Conservation (phyloP, 2,888 invertebrate species). For the Pedicia rivosa region DNA sequence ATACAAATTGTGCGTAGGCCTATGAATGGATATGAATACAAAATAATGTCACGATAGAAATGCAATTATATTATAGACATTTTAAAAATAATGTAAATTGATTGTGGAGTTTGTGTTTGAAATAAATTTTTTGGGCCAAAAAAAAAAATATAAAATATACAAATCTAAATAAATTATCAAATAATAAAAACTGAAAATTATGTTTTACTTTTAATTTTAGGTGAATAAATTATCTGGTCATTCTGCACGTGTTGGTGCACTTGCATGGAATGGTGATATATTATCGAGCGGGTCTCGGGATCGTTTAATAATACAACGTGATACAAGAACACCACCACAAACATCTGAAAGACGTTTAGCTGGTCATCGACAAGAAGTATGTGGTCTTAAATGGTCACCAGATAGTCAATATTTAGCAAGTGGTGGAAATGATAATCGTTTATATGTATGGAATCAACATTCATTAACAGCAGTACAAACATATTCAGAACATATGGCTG, state of each 20-base stretch:
- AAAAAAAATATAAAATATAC: not conserved
- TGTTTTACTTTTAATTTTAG: constrained; percentile 24
- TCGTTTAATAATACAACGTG: constrained; percentile 82
- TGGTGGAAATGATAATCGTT: constrained; percentile 78
- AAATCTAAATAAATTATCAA: not conserved
- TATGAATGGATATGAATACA: no score
- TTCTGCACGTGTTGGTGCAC: constrained; percentile 79
- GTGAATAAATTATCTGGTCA: constrained; percentile 84
- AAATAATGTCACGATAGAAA: no score
- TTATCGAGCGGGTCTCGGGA: constrained; percentile 92
- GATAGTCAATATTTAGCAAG: constrained; percentile 95
- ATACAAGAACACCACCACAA: constrained; percentile 70
- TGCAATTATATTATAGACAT: no score
- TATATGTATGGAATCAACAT: constrained; percentile 54
- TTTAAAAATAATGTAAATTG: no score
- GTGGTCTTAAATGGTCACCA: constrained; percentile 96
- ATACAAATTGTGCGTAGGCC: no score
- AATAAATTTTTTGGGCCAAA: no score
- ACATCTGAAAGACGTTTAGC: constrained; percentile 68
- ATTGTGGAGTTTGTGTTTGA: no score
- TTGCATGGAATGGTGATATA: constrained; percentile 97
- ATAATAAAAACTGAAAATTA: not conserved
- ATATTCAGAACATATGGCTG: constrained; percentile 88
- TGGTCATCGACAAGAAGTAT: constrained; percentile 92
- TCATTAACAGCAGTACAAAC: constrained; percentile 82